Evolutionary conservation across 2,888 invertebrate genomes (phyloP).

Genomic region (Lasioglossum calceatum): DNA sequence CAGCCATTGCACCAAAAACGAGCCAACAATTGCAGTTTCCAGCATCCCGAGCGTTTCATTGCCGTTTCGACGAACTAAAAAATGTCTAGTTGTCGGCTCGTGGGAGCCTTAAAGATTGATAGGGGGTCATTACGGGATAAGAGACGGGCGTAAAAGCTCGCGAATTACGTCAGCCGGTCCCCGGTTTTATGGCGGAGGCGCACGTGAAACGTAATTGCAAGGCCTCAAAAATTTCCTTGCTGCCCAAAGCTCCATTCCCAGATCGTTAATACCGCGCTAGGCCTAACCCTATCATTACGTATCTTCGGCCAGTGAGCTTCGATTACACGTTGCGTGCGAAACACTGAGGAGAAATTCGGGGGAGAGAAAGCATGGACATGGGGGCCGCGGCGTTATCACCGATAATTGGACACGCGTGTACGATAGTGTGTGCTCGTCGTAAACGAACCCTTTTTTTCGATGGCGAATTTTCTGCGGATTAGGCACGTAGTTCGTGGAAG

Average conservation of each 20-base stretch:
- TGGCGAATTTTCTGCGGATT: slow-evolving; percentile 26
- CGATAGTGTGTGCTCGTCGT: not conserved
- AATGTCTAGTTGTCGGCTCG: not conserved
- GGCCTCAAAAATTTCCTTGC: slow-evolving; percentile 51
- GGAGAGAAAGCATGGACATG: not conserved
- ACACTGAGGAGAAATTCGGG: slow-evolving; percentile 36
- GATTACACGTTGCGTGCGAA: slow-evolving; percentile 68
- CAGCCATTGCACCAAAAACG: not conserved
- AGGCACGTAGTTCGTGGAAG: not conserved
- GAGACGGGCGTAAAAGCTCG: slow-evolving; percentile 45
- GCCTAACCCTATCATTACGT: slow-evolving; percentile 71
- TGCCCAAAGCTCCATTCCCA: slow-evolving; percentile 59
- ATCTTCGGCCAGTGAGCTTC: slow-evolving; percentile 67
- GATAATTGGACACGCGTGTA: slow-evolving; percentile 55
- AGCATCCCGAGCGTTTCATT: not conserved
- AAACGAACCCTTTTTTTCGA: slow-evolving; percentile 20
- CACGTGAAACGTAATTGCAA: slow-evolving; percentile 62
- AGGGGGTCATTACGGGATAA: slow-evolving; percentile 35
- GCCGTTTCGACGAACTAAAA: not conserved
- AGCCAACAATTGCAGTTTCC: not conserved
- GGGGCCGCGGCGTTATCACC: slow-evolving; percentile 53
- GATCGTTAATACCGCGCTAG: slow-evolving; percentile 70
- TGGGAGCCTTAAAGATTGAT: slow-evolving; percentile 33
- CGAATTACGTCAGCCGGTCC: slow-evolving; percentile 39
- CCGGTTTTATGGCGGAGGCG: slow-evolving; percentile 28